Evolutionary conservation across 2,888 invertebrate species (phyloP).

Genomic region (Serrognathus titanus): DNA sequence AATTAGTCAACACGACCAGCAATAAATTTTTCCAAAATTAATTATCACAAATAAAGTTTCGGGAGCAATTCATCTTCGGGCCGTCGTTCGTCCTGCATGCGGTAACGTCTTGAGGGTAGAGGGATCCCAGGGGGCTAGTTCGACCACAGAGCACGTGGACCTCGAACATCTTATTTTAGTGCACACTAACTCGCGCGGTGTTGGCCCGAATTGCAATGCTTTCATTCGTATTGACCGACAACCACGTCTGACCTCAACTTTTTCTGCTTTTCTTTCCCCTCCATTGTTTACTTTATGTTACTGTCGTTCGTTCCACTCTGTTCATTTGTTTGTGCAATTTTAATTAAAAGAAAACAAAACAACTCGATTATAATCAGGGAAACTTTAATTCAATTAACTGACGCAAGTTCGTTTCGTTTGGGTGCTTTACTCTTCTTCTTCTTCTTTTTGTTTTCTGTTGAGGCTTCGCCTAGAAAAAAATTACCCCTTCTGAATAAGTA

Average conservation of each 20-base stretch:
- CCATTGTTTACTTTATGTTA: conserved; percentile 24
- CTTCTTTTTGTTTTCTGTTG: neutral
- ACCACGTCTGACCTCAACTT: conserved; percentile 24
- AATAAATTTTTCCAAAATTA: conserved; percentile 6
- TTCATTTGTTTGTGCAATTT: conserved; percentile 6
- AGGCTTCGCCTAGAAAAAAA: neutral
- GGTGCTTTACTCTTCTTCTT: neutral
- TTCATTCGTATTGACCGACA: conserved; percentile 30
- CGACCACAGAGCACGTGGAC: conserved; percentile 31
- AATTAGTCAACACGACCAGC: neutral
- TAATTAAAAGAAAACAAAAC: conserved; percentile 1
- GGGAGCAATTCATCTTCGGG: conserved; percentile 3
- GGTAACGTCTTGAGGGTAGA: conserved; percentile 22
- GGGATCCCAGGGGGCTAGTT: conserved; percentile 28
- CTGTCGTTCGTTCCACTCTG: conserved; percentile 15
- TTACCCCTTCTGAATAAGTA: no score
- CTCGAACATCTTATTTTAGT: conserved; percentile 37
- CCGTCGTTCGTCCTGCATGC: conserved; percentile 23
- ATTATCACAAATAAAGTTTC: neutral
- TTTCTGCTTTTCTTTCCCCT: conserved; percentile 18
- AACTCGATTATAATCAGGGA: neutral
- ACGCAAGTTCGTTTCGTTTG: no score
- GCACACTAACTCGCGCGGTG: conserved; percentile 33
- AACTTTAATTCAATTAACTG: neutral
- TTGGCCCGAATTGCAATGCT: conserved; percentile 34